Conservation (phyloP, 2,797 vertebrate genomes). For the Macrochelys suwanniensis region DNA sequence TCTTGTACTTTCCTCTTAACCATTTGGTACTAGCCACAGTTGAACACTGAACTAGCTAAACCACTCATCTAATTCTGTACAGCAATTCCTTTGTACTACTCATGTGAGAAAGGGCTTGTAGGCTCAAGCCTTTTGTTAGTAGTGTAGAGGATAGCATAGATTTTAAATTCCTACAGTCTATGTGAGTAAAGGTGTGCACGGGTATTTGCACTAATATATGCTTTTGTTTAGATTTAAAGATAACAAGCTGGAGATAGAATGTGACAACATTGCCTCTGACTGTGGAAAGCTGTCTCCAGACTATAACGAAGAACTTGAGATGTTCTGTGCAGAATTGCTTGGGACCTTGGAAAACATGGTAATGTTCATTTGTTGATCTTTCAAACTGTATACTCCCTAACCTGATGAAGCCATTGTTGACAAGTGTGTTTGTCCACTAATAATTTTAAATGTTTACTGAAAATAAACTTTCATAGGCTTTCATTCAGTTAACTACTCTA, state of each 20-base stretch:
- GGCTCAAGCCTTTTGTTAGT: not conserved
- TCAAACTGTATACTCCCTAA: not conserved
- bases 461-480: not conserved
- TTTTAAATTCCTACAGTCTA: not conserved
- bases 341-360: constrained; percentile 88
- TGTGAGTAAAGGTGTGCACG: not conserved
- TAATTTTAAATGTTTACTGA: not conserved
- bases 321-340: constrained; percentile 84
- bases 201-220: not conserved
- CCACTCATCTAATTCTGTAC: not conserved
- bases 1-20: not conserved
- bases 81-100: not conserved
- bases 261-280: constrained; percentile 22
- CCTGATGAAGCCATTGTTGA: not conserved
- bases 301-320: constrained; percentile 83
- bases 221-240: constrained; percentile 79
- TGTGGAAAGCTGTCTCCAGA: constrained; percentile 45
- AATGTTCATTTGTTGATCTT: constrained; percentile 3
- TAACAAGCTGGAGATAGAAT: constrained; percentile 64
- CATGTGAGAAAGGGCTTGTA: not conserved
- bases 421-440: not conserved
- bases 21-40: not conserved
- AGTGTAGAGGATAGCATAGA: not conserved
- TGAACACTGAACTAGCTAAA: not conserved
- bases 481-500: not conserved